Percentiles rank a stretch among this genome's conserved stretches.
Conservation (phyloP, 2,113 vertebrate genomes). For the Caloenas nicobarica region DNA sequence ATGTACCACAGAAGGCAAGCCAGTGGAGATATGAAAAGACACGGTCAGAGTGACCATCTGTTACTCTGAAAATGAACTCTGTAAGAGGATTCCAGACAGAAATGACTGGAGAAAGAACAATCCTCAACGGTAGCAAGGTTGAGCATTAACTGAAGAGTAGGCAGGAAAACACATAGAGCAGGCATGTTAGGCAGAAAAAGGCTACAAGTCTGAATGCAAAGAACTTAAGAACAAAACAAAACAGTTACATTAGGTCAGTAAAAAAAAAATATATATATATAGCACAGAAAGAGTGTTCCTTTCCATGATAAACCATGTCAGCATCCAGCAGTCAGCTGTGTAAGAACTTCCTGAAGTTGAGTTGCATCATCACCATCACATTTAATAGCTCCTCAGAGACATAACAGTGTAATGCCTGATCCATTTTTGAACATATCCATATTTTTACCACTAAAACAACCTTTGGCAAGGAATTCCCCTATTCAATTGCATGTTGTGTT, state of each 20-base stretch:
- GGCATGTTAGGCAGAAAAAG: not conserved
- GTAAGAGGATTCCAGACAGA: not conserved
- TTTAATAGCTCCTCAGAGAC: not conserved
- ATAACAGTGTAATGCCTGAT: not conserved
- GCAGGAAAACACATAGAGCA: not conserved
- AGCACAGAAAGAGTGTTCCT: not conserved
- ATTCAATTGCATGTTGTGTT: not conserved
- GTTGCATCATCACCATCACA: not conserved
- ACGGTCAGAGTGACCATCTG: not conserved
- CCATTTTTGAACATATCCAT: not conserved
- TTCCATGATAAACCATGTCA: not conserved
- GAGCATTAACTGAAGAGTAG: not conserved
- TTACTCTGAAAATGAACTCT: not conserved
- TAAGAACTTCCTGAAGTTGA: not conserved
- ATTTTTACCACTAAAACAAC: not conserved
- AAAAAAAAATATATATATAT: not conserved
- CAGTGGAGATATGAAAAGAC: not conserved
- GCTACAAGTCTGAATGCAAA: not conserved
- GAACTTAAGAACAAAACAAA: not conserved
- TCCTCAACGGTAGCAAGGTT: not conserved
- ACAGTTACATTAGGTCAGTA: not conserved
- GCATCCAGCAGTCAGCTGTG: not conserved
- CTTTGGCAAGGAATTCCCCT: not conserved
- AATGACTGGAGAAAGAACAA: not conserved
- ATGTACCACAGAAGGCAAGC: not conserved